Percentiles rank a stretch among this genome's conserved stretches.
These are phyloP conservation scores for Pandemis cinnamomeana DNA, from an alignment of 2,888 invertebrate species.

Conservation along the genomic window DNA sequence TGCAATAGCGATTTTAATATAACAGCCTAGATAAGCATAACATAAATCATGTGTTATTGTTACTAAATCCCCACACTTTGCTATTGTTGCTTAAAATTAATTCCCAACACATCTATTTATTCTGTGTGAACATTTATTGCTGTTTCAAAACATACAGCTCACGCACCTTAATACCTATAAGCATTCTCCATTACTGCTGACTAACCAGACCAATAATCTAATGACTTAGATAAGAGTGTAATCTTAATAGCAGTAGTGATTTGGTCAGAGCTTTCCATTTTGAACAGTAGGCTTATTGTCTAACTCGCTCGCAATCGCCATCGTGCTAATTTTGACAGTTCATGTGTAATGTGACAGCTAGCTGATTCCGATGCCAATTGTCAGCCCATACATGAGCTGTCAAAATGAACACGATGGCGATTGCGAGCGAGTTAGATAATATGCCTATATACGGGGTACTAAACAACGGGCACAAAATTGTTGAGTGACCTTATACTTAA, in stretches of 20 bases:
- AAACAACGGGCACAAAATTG: neutral
- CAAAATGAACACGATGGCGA: no score
- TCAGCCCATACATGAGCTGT: no score
- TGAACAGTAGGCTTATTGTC: neutral
- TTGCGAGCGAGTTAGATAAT: no score
- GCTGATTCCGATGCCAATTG: no score
- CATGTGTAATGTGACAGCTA: no score
- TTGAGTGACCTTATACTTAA: no score
- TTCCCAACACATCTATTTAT: conserved; percentile 8
- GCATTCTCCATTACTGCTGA: neutral
- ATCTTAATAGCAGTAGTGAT: neutral
- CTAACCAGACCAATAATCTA: neutral
- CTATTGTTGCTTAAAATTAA: neutral
- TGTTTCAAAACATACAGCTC: conserved; percentile 1
- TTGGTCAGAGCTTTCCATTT: neutral
- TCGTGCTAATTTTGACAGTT: no score
- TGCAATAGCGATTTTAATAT: conserved; percentile 17
- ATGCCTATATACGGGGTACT: no score
- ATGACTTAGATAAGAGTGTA: neutral
- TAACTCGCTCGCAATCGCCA: no score
- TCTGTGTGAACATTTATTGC: neutral
- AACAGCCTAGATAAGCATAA: conserved; percentile 1
- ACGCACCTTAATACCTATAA: no score
- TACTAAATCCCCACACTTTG: neutral
- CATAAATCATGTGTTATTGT: conserved; percentile 2